These are phyloP conservation scores for Tetramorium simillimum DNA, from an alignment of 1,140 invertebrate genomes.

Conservation along the genomic window DNA sequence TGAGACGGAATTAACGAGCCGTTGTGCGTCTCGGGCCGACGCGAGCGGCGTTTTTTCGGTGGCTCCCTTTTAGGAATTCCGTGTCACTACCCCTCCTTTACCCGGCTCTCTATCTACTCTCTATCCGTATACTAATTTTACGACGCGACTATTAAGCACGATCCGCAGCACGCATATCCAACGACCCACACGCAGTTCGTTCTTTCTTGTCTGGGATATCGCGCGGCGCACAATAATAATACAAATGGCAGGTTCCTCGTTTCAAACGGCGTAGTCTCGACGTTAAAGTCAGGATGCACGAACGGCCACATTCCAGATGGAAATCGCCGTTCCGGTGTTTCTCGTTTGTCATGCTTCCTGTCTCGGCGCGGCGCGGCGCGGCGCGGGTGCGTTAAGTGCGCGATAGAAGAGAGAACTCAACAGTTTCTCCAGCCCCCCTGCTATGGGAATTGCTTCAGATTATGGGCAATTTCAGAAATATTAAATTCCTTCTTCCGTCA, in stretches of 20 bases:
- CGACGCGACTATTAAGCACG: constrained; percentile 43
- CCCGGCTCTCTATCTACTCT: background rate
- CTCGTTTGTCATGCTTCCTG: constrained; percentile 61
- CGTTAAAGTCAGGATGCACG: constrained; percentile 52
- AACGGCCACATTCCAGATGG: constrained; percentile 56
- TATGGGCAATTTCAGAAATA: constrained; percentile 18
- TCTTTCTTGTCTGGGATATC: constrained; percentile 50
- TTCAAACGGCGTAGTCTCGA: constrained; percentile 34
- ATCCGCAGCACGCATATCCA: constrained; percentile 54
- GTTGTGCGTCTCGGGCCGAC: background rate
- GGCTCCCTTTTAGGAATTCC: constrained; percentile 32
- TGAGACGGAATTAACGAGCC: constrained; percentile 73
- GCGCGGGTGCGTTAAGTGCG: constrained; percentile 25
- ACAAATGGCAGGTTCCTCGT: constrained; percentile 40
- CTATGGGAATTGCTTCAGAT: constrained; percentile 40
- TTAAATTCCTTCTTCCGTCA: constrained; percentile 15
- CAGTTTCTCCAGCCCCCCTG: too few relatives aligned
- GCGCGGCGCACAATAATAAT: constrained; percentile 8
- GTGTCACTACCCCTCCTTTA: constrained; percentile 70
- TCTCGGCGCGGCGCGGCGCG: background rate
- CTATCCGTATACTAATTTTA: constrained; percentile 47
- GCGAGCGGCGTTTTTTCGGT: constrained; percentile 17
- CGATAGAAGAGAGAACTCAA: background rate
- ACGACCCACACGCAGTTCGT: constrained; percentile 8
- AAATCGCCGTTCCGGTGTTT: constrained; percentile 57